Conservation (phyloP, 2,888 invertebrate species). For the Tetrapedia diversipes region DNA sequence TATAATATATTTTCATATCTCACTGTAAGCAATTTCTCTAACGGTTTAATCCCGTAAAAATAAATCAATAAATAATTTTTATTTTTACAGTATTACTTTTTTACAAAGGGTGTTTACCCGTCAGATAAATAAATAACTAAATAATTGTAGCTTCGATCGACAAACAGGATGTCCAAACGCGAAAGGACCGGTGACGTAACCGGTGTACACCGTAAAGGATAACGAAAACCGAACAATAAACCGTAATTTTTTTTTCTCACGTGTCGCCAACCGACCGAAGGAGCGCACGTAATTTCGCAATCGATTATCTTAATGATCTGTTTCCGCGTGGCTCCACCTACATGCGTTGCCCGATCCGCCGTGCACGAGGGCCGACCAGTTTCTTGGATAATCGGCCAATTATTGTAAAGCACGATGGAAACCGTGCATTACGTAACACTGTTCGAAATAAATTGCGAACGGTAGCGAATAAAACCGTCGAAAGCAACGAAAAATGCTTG, state of each 20-base stretch:
- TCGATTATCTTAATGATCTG: constrained; percentile 56
- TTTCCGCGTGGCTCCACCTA: constrained; percentile 53
- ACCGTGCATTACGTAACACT: constrained; percentile 31
- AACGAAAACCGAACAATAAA: constrained; percentile 22
- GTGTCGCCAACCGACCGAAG: constrained; percentile 25
- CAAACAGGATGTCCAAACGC: neutral
- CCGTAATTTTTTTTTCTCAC: constrained; percentile 16
- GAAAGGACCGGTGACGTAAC: neutral
- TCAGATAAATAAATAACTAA: no score
- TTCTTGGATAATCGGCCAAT: constrained; percentile 48
- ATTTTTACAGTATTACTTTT: no score
- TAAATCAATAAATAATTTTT: no score
- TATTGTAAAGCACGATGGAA: constrained; percentile 28
- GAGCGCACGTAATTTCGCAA: constrained; percentile 37
- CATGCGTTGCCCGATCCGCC: constrained; percentile 16
- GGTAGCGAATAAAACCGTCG: constrained; percentile 9
- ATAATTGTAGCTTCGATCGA: neutral
- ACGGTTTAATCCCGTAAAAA: no score
- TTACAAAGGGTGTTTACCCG: no score
- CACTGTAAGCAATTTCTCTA: no score
- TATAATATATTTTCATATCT: no score
- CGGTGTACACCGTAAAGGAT: neutral
- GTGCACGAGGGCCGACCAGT: constrained; percentile 8
- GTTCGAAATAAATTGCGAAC: constrained; percentile 1
- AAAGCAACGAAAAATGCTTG: neutral